Evolutionary conservation across 2,797 vertebrate species (phyloP).

Genomic region (Phalloptychus januarius): DNA sequence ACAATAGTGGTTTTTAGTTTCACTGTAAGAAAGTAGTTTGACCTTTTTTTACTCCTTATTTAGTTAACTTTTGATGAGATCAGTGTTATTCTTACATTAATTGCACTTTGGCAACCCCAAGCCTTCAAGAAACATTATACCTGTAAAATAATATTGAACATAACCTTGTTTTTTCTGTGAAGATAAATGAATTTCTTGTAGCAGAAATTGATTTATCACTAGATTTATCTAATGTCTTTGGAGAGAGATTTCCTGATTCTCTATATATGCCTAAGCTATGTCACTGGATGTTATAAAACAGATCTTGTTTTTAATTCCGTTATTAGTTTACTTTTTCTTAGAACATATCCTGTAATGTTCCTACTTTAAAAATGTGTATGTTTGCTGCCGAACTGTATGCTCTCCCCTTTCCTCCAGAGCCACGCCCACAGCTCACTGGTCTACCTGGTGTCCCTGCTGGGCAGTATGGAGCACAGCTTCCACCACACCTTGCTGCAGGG

Average conservation of each 20-base stretch:
- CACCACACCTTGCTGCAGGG: slow-evolving; percentile 92
- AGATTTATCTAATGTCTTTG: no score
- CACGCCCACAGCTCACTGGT: slow-evolving; percentile 84
- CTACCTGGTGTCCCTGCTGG: slow-evolving; percentile 89
- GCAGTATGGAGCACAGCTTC: slow-evolving; percentile 90
- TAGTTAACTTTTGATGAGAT: background rate
- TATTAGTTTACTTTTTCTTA: background rate
- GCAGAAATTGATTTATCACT: no score
- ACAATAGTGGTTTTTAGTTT: background rate
- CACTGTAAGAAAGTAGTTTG: background rate
- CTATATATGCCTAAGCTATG: background rate
- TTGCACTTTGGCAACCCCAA: background rate
- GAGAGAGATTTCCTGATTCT: no score
- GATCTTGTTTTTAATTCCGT: background rate
- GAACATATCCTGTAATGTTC: background rate
- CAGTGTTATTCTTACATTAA: background rate
- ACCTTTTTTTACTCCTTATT: background rate
- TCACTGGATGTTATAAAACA: no score
- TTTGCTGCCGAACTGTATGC: no score
- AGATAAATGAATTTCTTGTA: no score
- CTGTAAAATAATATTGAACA: background rate
- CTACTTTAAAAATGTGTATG: background rate
- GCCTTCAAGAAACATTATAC: background rate
- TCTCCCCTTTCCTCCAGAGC: slow-evolving; percentile 70
- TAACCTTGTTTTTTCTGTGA: no score